Evolutionary conservation across 2,888 invertebrate genomes (phyloP), one percentile per base, ranked within the genome.

Genomic region (Pegoplata infirma): DNA sequence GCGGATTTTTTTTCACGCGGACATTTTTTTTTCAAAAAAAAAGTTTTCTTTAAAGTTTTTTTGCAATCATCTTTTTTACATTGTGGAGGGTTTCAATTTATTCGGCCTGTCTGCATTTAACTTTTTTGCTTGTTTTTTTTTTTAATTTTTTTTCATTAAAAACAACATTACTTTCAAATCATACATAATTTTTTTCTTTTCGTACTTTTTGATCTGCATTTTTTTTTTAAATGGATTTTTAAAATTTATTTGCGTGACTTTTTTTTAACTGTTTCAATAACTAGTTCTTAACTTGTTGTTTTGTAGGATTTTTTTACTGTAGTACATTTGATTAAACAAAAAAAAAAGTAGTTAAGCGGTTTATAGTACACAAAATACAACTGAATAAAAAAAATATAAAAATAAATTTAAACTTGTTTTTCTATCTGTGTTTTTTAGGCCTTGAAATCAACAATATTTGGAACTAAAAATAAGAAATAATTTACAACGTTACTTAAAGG

Each of bases 371-470:
- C 5, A 25, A 3, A 25, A 3, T 5, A 25, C 25, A 25, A 25
- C 12, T 49, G 5, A 46, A 7, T 10, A 44, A 23, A 55, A n/a
- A n/a, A n/a, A n/a, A n/a, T n/a, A n/a, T n/a, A n/a, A n/a, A n/a
- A n/a, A n/a, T n/a, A n/a, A n/a, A n/a, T n/a, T n/a, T n/a, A 25
- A 75, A 69, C 68, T 58, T 23, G 75, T 76, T 76, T 68, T 68
- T 21, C 1, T 63, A 69, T 76, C 63, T 28, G 56, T 64, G n/a
- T n/a, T n/a, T 64, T 63, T 63, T 56, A 58, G 68, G 68, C 75
- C 75, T 76, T 76, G 75, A 76, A 76, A 76, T 63, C 63, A 76
- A 56, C 23, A 69, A 47, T 44, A 69, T 76, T 76, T 76, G 75
- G 56, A 76, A 76, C 68, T 76, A 40, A 51, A n/a, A 72, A 47